Conservation (phyloP, 2,113 vertebrate species). For the Orthonyx spaldingii region DNA sequence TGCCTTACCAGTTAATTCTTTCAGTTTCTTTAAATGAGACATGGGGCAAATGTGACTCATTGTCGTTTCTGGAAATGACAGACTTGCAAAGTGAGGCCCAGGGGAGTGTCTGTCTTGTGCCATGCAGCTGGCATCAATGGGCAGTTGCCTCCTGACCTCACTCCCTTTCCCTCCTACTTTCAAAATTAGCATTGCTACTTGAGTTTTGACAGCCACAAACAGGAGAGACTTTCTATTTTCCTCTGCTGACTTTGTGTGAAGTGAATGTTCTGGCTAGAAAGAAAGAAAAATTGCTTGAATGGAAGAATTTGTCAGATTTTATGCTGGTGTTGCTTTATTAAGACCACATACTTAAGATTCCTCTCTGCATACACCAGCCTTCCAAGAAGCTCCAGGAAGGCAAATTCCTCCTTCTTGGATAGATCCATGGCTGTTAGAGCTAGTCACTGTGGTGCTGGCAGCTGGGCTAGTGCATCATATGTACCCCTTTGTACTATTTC, state of each 20-base stretch:
- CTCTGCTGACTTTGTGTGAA: not conserved
- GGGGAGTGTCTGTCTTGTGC: not conserved
- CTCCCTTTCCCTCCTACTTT: not conserved
- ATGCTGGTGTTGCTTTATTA: not conserved
- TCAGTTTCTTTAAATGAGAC: conserved; percentile 25
- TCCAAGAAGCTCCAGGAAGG: not conserved
- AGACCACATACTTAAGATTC: not conserved
- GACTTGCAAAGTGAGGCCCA: not conserved
- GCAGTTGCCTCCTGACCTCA: not conserved
- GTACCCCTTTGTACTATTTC: not conserved
- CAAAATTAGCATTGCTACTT: not conserved
- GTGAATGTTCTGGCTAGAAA: not conserved
- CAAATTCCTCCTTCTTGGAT: not conserved
- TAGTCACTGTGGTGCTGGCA: too few relatives aligned
- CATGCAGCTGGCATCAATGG: not conserved
- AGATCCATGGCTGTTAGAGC: not conserved
- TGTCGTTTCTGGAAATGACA: not conserved
- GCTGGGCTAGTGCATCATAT: not conserved
- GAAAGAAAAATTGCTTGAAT: not conserved
- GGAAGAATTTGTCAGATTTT: not conserved
- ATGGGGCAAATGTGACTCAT: not conserved
- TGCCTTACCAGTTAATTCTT: not conserved
- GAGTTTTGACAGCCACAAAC: not conserved
- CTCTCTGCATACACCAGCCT: not conserved
- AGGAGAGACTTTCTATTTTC: not conserved